Base-by-base conservation (phyloP, 2,797 vertebrate genomes). In the Poecilia gillii region DNA sequence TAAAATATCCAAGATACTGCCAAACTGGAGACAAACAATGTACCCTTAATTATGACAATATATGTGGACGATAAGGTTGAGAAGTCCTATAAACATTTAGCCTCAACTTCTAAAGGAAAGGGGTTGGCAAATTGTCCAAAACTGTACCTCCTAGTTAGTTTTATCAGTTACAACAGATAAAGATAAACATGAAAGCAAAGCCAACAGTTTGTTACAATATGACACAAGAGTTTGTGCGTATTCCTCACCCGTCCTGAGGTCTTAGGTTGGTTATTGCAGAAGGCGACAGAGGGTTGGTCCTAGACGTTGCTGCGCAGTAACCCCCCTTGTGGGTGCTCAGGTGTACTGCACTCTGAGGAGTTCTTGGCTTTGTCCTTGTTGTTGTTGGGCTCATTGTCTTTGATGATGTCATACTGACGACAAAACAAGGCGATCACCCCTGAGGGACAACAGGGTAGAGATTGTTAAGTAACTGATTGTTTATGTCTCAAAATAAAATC, bases 321-420 rank as follows among this genome's bases (percentile, higher is more conserved):
- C 28, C 98, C 98, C 84, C 97, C 98, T 3, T 97, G 95, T 90
- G 97, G 98, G 88, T 98, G 98, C 92, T 99, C 98, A 0, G 98
- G 98, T 8, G 98, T 99, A 93, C 98, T 99, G 95, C 96, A 98
- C 95, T 99, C 98, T 0, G 98, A 99, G 3, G 97, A 95, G 89
- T 95, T 98, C 96, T 99, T 99, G 95, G 96, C 96, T 97, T 99
- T 99, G 94, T 99, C 98, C 96, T 99, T 99, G 95, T 97, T 99
- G 95, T 98, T 99, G 86, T 97, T 99, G 73, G 98, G 98, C 84
- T 99, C 98, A 0, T 99, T 99, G 83, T 99, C 98, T 94, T 99
- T 99, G 93, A 99, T 99, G 93, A 99, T 99, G 77, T 99, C 98
- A 87, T 99, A 99, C 94, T 99, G 98, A 62, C 98, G 97, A 91